Evolutionary conservation across 2,113 vertebrate genomes (phyloP).

Genomic region (Tragelaphus scriptus): DNA sequence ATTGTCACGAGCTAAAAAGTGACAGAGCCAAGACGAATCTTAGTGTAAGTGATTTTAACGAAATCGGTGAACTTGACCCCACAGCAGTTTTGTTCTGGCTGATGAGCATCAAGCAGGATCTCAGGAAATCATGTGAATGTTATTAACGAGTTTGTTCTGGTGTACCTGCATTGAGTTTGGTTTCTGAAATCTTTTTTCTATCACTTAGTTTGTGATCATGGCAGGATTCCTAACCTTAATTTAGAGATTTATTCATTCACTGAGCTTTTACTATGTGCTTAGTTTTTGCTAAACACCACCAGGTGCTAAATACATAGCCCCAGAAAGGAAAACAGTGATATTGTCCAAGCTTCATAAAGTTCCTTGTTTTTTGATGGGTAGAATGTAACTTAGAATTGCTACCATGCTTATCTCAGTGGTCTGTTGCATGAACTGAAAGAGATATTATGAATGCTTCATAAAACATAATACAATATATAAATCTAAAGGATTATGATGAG

Average conservation of each 20-base stretch:
- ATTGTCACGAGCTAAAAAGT: neutral
- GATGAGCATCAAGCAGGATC: neutral
- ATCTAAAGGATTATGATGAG: neutral
- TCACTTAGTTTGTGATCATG: neutral
- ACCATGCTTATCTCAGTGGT: neutral
- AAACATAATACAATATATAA: neutral
- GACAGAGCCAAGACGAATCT: neutral
- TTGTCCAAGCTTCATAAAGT: neutral
- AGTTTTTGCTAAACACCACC: neutral
- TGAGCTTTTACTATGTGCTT: neutral
- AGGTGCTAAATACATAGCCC: neutral
- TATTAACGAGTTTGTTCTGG: neutral
- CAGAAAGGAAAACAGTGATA: neutral
- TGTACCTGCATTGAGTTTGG: neutral
- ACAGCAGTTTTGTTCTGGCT: neutral
- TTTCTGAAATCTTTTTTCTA: neutral
- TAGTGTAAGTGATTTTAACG: neutral
- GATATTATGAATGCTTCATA: neutral
- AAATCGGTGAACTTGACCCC: neutral
- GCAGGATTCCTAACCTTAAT: neutral
- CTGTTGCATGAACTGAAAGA: neutral
- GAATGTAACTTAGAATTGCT: neutral
- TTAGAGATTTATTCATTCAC: neutral
- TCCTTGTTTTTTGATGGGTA: neutral
- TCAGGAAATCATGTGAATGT: neutral